Conservation (phyloP, 2,797 vertebrate species). For the Oryzias sinensis region DNA sequence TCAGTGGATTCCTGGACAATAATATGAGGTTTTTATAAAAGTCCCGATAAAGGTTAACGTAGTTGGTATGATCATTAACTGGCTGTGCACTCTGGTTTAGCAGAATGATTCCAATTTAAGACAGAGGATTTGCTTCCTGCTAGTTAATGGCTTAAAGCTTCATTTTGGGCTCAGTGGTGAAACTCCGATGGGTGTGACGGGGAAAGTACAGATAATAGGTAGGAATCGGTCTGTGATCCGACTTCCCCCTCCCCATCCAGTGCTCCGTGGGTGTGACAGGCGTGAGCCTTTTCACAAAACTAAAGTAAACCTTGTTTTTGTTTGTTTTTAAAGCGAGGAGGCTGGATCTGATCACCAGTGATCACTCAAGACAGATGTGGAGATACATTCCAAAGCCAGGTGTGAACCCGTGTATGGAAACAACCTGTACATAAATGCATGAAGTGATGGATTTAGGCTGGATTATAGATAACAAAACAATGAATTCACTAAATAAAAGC, state of each 20-base stretch:
- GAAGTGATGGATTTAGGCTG: background rate
- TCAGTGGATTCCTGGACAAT: too few relatives aligned
- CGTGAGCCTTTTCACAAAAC: too few relatives aligned
- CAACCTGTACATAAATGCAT: background rate
- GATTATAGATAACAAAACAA: background rate
- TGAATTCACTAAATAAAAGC: too few relatives aligned
- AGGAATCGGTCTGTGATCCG: background rate
- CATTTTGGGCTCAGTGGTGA: background rate
- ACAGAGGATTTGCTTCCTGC: too few relatives aligned
- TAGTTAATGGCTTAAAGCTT: background rate
- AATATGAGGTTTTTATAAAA: too few relatives aligned
- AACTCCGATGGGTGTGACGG: background rate
- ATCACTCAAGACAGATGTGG: slow-evolving; percentile 20
- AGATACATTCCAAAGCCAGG: slow-evolving; percentile 22
- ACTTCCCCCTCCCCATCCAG: too few relatives aligned
- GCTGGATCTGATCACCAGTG: slow-evolving; percentile 7
- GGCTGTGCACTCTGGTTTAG: too few relatives aligned
- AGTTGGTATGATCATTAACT: too few relatives aligned
- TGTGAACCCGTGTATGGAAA: slow-evolving; percentile 11
- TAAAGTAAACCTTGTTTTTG: slow-evolving; percentile 6
- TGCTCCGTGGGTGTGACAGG: too few relatives aligned
- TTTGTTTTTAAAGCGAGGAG: slow-evolving; percentile 17
- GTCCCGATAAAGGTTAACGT: too few relatives aligned
- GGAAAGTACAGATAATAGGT: background rate
- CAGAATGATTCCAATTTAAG: too few relatives aligned